These are phyloP conservation scores for Synanthedon vespiformis DNA, from an alignment of 2,888 invertebrate genomes.

Conservation along the genomic window DNA sequence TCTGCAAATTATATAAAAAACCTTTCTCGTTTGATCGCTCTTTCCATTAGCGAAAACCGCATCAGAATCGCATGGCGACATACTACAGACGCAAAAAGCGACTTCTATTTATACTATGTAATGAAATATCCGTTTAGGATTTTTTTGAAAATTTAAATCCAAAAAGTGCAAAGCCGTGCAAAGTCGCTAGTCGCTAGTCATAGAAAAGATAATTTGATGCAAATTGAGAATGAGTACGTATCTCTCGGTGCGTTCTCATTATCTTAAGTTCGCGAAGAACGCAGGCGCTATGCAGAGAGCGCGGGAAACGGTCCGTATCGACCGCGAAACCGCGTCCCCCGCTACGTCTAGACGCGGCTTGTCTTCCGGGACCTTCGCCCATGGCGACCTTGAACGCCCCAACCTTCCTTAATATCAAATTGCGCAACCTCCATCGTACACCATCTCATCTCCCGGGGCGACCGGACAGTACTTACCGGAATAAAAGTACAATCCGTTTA, in stretches of 20 bases:
- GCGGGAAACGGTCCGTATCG: constrained; percentile 69
- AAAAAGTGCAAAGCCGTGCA: no score
- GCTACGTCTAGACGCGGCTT: constrained; percentile 62
- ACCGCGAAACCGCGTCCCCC: constrained; percentile 50
- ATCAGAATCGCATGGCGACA: no score
- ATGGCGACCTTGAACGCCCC: constrained; percentile 65
- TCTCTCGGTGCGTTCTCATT: background rate
- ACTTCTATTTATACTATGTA: no score
- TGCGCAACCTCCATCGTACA: constrained; percentile 39
- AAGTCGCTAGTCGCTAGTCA: no score
- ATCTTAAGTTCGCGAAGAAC: constrained; percentile 48
- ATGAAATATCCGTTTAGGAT: no score
- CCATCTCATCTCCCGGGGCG: constrained; percentile 27
- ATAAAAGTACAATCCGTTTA: background rate
- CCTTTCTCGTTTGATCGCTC: no score
- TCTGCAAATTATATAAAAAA: no score
- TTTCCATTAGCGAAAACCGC: no score
- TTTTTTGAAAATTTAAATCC: no score
- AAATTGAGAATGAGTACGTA: no score
- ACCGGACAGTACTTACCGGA: constrained; percentile 33
- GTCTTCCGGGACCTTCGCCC: constrained; percentile 66
- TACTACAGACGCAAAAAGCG: no score
- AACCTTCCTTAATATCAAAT: constrained; percentile 64
- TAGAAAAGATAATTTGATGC: no score
- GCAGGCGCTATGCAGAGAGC: constrained; percentile 57